Conservation (phyloP, 2,888 invertebrate genomes). For the Drosophila mimica region DNA sequence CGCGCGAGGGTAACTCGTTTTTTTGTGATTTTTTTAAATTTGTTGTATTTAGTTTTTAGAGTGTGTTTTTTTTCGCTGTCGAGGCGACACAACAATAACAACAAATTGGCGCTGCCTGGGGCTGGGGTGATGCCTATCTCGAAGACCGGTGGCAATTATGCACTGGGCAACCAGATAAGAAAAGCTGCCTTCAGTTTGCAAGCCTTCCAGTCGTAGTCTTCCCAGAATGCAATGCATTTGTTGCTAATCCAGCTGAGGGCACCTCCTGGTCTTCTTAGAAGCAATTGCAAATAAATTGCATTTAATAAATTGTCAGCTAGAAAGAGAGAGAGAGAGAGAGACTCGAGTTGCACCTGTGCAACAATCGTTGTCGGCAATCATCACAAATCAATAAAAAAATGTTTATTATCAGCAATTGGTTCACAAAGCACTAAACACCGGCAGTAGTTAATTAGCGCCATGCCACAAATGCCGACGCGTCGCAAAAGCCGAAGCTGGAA, state of each 20-base stretch:
- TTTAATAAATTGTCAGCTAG: slow-evolving; percentile 73
- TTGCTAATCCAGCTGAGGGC: slow-evolving; percentile 57
- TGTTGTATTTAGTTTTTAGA: slow-evolving; percentile 11
- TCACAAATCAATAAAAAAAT: slow-evolving; percentile 81
- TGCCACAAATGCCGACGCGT: slow-evolving; percentile 79
- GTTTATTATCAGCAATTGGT: slow-evolving; percentile 77
- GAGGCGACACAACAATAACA: slow-evolving; percentile 39
- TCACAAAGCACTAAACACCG: slow-evolving; percentile 73
- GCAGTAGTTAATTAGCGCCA: slow-evolving; percentile 85
- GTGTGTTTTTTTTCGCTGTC: slow-evolving; percentile 4
- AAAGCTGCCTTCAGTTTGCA: no score
- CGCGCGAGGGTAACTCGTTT: slow-evolving; percentile 73
- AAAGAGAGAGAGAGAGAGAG: background rate
- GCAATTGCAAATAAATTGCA: slow-evolving; percentile 79
- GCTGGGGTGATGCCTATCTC: slow-evolving; percentile 75
- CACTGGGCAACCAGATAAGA: slow-evolving; percentile 31
- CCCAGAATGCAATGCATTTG: slow-evolving; percentile 63
- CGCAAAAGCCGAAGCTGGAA: slow-evolving; percentile 13
- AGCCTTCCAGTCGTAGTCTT: slow-evolving; percentile 35
- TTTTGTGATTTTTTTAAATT: slow-evolving; percentile 11
- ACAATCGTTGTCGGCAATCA: slow-evolving; percentile 66
- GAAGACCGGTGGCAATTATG: slow-evolving; percentile 82
- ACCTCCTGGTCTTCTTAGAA: slow-evolving; percentile 76
- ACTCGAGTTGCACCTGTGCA: slow-evolving; percentile 65
- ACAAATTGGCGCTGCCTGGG: slow-evolving; percentile 67